These are phyloP conservation scores for Aphidius gifuensis DNA, from an alignment of 1,140 invertebrate genomes.

Conservation along the genomic window DNA sequence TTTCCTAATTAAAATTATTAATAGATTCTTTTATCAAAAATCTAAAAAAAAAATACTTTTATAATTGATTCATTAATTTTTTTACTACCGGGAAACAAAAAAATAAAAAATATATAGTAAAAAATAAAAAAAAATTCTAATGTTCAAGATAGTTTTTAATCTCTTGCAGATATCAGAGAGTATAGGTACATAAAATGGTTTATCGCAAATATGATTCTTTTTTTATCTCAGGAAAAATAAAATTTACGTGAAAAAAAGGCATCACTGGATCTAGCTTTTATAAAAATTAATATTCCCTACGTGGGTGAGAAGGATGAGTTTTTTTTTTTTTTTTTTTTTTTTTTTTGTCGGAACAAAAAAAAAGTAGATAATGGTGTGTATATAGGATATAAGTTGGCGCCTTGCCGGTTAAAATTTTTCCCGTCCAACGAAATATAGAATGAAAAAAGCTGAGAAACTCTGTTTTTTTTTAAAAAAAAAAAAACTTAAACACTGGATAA, in stretches of 20 bases:
- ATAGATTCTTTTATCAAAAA: background rate
- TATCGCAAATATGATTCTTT: constrained; percentile 3
- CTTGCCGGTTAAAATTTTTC: no score
- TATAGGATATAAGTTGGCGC: no score
- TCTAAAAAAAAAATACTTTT: background rate
- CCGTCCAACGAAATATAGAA: no score
- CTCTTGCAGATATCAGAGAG: background rate
- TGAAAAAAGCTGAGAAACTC: no score
- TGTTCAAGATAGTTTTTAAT: constrained; percentile 2
- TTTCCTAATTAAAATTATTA: background rate
- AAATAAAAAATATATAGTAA: background rate
- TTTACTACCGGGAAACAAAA: background rate
- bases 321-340: no score
- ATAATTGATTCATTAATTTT: constrained; percentile 17
- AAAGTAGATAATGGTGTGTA: no score
- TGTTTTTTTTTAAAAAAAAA: no score
- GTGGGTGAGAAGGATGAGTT: constrained; percentile 24
- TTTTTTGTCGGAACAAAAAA: no score
- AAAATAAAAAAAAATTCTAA: background rate
- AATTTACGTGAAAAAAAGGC: constrained; percentile 26
- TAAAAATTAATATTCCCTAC: constrained; percentile 44
- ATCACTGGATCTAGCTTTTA: constrained; percentile 35
- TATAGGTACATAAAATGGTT: background rate
- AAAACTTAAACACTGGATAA: constrained; percentile 30
- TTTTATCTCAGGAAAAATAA: constrained; percentile 25